Conservation (phyloP, 2,113 vertebrate genomes). For the Clarias gariepinus region DNA sequence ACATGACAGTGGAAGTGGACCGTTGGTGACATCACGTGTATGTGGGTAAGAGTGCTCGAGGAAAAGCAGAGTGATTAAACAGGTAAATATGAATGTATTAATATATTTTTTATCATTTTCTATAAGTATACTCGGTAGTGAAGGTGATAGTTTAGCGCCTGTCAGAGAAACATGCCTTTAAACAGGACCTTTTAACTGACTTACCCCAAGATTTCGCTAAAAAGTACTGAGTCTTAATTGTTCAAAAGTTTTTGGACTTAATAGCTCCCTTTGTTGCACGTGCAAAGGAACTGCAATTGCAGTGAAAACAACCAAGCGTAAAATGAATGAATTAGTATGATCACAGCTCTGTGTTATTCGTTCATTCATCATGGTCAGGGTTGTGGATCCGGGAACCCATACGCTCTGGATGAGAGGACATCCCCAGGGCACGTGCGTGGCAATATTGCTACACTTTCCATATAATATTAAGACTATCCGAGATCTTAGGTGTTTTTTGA, state of each 20-base stretch:
- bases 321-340: neutral
- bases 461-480: neutral
- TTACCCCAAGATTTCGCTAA: neutral
- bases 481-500: neutral
- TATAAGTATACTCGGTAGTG: neutral
- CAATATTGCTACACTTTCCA: neutral
- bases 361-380: neutral
- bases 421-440: neutral
- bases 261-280: neutral
- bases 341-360: neutral
- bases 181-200: neutral
- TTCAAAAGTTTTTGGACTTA: neutral
- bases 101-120: neutral
- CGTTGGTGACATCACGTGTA: neutral
- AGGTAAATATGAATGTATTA: neutral
- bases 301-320: neutral
- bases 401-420: neutral
- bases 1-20: neutral
- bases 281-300: neutral
- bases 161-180: neutral
- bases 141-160: neutral
- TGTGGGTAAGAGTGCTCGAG: neutral
- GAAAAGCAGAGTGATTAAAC: neutral
- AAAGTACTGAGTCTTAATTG: neutral
- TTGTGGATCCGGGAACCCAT: neutral